These are phyloP conservation scores for Synergus laeviventris DNA, from an alignment of 2,888 invertebrate genomes.

Conservation along the genomic window DNA sequence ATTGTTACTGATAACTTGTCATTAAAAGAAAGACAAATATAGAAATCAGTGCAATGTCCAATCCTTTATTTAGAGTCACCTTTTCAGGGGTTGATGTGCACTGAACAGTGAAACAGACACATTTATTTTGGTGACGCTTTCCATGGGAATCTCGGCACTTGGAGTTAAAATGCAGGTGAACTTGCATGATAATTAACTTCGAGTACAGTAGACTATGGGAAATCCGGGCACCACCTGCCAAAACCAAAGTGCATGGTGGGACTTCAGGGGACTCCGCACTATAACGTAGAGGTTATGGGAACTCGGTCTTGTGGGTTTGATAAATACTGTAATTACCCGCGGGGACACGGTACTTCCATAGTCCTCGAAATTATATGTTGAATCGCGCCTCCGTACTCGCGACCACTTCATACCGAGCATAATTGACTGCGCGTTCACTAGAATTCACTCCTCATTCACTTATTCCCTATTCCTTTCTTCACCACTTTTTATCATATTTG, in stretches of 20 bases:
- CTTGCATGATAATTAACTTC: constrained; percentile 52
- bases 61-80: not conserved
- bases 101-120: constrained; percentile 25
- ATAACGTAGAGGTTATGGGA: constrained; percentile 71
- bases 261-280: constrained; percentile 44
- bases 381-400: constrained; percentile 55
- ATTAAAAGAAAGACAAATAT: too few species aligned
- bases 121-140: constrained; percentile 42
- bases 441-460: constrained; percentile 5
- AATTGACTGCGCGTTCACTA: constrained; percentile 15
- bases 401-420: constrained; percentile 42
- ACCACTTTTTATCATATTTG: constrained; percentile 18
- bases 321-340: constrained; percentile 73
- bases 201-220: constrained; percentile 52
- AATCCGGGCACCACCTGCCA: constrained; percentile 58
- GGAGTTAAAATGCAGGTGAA: constrained; percentile 57
- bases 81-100: not conserved
- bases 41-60: not conserved
- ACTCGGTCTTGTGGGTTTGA: constrained; percentile 68
- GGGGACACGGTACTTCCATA: constrained; percentile 71
- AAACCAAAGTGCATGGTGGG: constrained; percentile 46
- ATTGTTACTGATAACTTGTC: too few species aligned
- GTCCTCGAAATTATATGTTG: constrained; percentile 65
- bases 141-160: constrained; percentile 69
- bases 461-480: constrained; percentile 3